Percentiles rank a stretch among this genome's conserved stretches.
These are phyloP conservation scores for Picus viridis DNA, from an alignment of 2,797 vertebrate genomes.

Conservation along the genomic window DNA sequence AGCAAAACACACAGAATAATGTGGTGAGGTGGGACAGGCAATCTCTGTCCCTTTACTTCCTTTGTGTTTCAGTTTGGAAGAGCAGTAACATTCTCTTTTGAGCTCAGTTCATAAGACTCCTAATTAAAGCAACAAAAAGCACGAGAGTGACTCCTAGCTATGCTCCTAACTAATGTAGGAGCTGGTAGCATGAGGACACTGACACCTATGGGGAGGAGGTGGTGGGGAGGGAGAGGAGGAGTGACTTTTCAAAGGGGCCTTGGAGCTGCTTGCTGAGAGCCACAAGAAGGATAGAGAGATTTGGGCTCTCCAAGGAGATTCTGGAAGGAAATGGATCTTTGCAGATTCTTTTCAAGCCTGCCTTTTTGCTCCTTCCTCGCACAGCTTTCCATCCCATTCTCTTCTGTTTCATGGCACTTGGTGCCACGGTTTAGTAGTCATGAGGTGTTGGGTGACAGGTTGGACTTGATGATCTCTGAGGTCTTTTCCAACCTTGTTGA, in stretches of 20 bases:
- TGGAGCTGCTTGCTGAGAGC: neutral
- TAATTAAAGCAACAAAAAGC: neutral
- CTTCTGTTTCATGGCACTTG: neutral
- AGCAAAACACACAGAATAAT: neutral
- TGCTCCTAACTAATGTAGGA: neutral
- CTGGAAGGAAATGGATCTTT: neutral
- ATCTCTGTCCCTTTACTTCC: neutral
- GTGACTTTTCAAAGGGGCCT: neutral
- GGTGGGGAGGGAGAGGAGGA: fast-evolving
- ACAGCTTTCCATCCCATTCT: neutral
- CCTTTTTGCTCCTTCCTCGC: neutral
- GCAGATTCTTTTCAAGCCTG: neutral
- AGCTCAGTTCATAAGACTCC: neutral
- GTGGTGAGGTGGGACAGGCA: neutral
- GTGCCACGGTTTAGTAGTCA: too few species aligned
- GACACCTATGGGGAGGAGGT: neutral
- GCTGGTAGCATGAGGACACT: neutral
- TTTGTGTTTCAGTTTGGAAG: neutral
- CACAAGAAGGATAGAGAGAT: neutral
- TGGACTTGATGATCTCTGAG: too few species aligned
- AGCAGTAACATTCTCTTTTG: neutral
- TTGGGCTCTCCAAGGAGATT: neutral
- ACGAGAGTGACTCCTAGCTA: neutral
- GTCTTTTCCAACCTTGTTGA: too few species aligned
- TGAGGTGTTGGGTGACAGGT: too few species aligned